Base-by-base conservation (phyloP, 53 echinoderm and acorn worm species). In the Pentamera pediparva region DNA sequence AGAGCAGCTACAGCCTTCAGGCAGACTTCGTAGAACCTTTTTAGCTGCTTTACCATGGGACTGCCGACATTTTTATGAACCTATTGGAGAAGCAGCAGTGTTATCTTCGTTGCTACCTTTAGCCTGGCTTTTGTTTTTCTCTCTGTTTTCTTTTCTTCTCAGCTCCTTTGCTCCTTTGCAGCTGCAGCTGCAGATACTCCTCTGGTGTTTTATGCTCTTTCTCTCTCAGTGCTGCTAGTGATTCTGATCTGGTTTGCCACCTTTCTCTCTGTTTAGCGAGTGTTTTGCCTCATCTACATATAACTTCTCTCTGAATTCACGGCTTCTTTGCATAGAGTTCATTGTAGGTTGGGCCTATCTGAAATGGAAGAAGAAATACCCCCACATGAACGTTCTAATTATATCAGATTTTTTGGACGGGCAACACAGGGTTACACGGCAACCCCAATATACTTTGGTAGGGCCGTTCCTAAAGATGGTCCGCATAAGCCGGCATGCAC, bases 231-330 rank as follows among this genome's bases (percentile, higher is more conserved):
- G 6, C 45, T 19, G 39, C 28, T 13, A 38, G 1, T 20, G 39
- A 38, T 0, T 17, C 11, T 19, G 39, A 38, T 67, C 67, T 8
- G 20, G 25, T 9, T 19, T 21, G 37, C 67, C 45, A 38, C 39
- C 67, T 73, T 32, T 32, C 15, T 67, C 67, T 67, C 32, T 52
- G 55, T 73, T 31, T 54, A 32, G 22, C 74, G 56, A 54, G 25
- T 31, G 34, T 54, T 5, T 31, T 73, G 1, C 55, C 21, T 52
- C 74, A 25, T 35, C 37, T 19, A 13, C 75, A 43, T 70, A 29
- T 47, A 60, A 0, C 60, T 5, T 60, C 32, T 60, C 60, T 60
- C 60, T 21, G 60, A 4, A 60, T 28, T 60, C 32, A 19, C 27
- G 60, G 18, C 60, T 60, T 27, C 60, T 7, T 21, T 60, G 26